Percentiles rank a stretch among this genome's conserved stretches.
phyloP scores from a whole-genome alignment of 1,140 invertebrate species.

The Aphidius ervi region DNA sequence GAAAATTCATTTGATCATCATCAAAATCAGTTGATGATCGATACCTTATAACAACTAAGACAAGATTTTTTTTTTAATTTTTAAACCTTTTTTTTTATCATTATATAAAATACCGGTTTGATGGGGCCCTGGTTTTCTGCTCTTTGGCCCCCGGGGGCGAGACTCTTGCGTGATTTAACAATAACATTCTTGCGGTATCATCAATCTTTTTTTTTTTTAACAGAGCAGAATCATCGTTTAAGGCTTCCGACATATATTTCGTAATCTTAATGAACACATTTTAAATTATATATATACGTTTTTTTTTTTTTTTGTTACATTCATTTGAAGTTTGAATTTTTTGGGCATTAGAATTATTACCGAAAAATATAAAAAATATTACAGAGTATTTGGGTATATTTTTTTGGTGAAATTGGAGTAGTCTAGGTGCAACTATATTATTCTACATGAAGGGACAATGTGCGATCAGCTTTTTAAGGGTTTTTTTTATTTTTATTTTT shows the following conservation, averaged over 20 bases:
- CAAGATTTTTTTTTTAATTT: neutral
- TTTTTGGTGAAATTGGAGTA: no score
- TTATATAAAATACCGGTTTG: slow-evolving; percentile 3
- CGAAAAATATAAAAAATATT: no score
- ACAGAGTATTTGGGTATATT: no score
- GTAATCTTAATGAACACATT: no score
- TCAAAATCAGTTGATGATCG: neutral
- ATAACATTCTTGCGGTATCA: slow-evolving; percentile 5
- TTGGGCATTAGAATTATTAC: no score
- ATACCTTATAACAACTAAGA: neutral
- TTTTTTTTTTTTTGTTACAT: no score
- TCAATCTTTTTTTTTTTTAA: slow-evolving; percentile 2
- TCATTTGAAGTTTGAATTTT: no score
- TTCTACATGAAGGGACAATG: no score
- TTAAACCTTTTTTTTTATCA: neutral
- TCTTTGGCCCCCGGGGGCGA: neutral
- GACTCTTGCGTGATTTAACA: slow-evolving; percentile 7
- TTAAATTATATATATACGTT: no score
- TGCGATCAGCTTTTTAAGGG: no score
- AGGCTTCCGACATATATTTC: neutral
- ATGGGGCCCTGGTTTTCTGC: slow-evolving; percentile 1
- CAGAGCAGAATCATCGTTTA: neutral
- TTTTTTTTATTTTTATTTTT: no score
- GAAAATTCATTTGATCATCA: neutral
- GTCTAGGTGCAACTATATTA: no score